These are phyloP conservation scores for Zaprionus africanus DNA, from an alignment of 1,140 invertebrate genomes.

Conservation along the genomic window DNA sequence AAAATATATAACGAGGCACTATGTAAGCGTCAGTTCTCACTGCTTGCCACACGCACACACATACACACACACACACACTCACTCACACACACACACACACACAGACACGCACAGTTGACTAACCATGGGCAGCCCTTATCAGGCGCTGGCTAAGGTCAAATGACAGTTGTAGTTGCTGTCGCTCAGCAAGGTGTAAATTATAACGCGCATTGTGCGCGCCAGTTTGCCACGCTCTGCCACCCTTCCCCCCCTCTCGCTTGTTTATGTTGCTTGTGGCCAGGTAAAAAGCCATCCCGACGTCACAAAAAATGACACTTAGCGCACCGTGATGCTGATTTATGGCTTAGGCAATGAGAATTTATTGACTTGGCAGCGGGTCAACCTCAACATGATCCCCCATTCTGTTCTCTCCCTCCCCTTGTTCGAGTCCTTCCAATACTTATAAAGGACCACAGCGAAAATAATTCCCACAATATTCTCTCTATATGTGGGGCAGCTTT, in stretches of 20 bases:
- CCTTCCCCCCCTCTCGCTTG: conserved; percentile 24
- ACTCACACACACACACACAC: neutral
- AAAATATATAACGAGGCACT: conserved; percentile 72
- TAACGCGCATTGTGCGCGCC: conserved; percentile 70
- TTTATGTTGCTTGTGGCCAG: conserved; percentile 62
- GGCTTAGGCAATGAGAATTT: conserved; percentile 82
- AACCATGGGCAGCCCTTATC: neutral
- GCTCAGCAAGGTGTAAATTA: conserved; percentile 75
- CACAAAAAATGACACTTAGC: conserved; percentile 83
- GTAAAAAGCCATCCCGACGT: conserved; percentile 76
- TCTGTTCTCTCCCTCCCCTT: neutral
- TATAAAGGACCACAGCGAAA: conserved; percentile 13
- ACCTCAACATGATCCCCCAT: conserved; percentile 44
- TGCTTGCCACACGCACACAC: neutral
- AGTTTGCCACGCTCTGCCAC: conserved; percentile 49
- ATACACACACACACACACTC: neutral
- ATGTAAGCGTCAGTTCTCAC: conserved; percentile 45
- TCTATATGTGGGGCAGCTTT: conserved; percentile 53
- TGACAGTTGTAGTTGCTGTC: conserved; percentile 73
- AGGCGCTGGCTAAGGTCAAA: conserved; percentile 64
- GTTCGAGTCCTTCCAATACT: conserved; percentile 2
- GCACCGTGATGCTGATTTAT: conserved; percentile 81
- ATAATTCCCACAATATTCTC: neutral
- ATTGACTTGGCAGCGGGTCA: conserved; percentile 79
- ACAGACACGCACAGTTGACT: conserved; percentile 1